phyloP scores from a whole-genome alignment of 2,888 invertebrate species.

The Spicauda simplicius region DNA sequence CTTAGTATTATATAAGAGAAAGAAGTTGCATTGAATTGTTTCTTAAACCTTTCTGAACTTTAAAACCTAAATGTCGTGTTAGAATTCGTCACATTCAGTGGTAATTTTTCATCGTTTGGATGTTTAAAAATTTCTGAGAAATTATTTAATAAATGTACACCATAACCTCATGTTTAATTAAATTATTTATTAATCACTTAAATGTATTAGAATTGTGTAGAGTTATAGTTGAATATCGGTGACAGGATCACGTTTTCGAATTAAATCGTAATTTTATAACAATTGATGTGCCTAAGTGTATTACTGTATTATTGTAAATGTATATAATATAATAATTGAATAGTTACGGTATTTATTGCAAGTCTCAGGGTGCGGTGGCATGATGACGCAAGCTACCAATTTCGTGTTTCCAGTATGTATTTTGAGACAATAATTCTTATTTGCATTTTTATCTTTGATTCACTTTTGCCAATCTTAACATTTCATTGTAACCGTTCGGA shows the following conservation, averaged over 20 bases:
- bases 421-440: conserved; percentile 68
- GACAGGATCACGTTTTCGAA: conserved; percentile 77
- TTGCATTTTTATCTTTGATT: conserved; percentile 40
- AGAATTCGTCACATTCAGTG: conserved; percentile 50
- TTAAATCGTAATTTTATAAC: conserved; percentile 83
- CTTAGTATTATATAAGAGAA: conserved; percentile 65
- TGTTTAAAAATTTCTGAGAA: conserved; percentile 47
- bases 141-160: conserved; percentile 45
- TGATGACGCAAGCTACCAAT: conserved; percentile 39
- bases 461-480: conserved; percentile 35
- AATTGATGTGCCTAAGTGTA: conserved; percentile 86
- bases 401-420: conserved; percentile 53
- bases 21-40: conserved; percentile 63
- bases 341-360: conserved; percentile 61
- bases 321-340: conserved; percentile 69
- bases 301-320: conserved; percentile 75
- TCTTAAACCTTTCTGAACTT: conserved; percentile 61
- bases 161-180: conserved; percentile 52
- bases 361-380: conserved; percentile 55
- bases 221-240: conserved; percentile 61
- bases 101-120: conserved; percentile 45
- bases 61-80: conserved; percentile 67
- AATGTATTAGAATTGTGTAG: conserved; percentile 74
- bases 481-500: conserved; percentile 25
- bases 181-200: conserved; percentile 59